Conservation (phyloP, 2,888 invertebrate genomes). For the Dynastes hyllus region DNA sequence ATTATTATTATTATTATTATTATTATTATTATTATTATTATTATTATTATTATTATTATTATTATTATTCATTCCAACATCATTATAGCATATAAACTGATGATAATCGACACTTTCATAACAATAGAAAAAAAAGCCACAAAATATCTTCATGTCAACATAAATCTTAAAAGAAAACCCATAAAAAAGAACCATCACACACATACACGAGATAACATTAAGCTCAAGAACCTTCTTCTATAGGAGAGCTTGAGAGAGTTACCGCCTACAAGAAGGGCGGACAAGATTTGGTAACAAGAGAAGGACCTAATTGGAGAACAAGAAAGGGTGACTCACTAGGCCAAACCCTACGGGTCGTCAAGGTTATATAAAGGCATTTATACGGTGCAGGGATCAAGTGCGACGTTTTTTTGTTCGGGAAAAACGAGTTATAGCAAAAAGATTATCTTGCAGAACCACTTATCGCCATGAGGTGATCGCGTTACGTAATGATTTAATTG, state of each 20-base stretch:
- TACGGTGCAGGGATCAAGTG: background rate
- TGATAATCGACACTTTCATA: background rate
- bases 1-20: too few species aligned
- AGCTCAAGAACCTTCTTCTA: too few species aligned
- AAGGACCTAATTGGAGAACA: slow-evolving; percentile 32
- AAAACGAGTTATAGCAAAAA: background rate
- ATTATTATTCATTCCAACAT: background rate
- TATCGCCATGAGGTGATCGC: too few species aligned
- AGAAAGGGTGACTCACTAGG: slow-evolving; percentile 2
- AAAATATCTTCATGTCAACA: background rate
- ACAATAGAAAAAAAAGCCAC: background rate
- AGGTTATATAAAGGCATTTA: background rate
- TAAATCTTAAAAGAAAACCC: too few species aligned
- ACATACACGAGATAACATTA: too few species aligned
- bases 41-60: too few species aligned
- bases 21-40: too few species aligned
- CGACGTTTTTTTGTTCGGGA: background rate
- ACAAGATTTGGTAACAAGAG: slow-evolving; percentile 16
- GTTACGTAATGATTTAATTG: too few species aligned
- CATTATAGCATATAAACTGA: background rate
- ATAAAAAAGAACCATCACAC: too few species aligned
- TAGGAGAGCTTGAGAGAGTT: background rate
- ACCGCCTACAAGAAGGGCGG: slow-evolving; percentile 38
- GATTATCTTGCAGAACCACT: too few species aligned
- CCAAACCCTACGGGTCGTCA: background rate